Percentiles rank a stretch among this genome's conserved stretches.
Conservation (phyloP, 2,113 vertebrate genomes). For the Coturnix japonica region DNA sequence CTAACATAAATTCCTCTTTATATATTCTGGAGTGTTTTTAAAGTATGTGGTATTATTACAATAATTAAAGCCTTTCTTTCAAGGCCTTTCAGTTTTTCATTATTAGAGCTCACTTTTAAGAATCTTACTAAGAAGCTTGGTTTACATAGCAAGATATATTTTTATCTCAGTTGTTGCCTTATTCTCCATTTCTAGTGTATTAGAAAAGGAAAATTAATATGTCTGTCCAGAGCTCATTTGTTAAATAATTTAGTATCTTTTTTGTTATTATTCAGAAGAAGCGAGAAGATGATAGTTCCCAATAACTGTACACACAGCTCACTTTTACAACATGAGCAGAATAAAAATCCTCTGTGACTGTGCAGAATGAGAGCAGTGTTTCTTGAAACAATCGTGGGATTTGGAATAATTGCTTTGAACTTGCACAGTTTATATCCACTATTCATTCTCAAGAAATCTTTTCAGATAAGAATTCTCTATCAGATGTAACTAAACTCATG, state of each 20-base stretch:
- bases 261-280: background rate
- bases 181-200: conserved; percentile 51
- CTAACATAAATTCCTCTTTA: background rate
- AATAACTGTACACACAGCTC: background rate
- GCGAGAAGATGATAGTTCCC: background rate
- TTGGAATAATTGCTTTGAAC: conserved; percentile 1
- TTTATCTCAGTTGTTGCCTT: conserved; percentile 69
- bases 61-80: conserved; percentile 29
- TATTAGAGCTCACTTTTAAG: conserved; percentile 55
- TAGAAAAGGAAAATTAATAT: conserved; percentile 49
- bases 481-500: conserved; percentile 38
- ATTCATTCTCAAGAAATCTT: conserved; percentile 29
- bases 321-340: background rate
- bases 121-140: background rate
- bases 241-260: conserved; percentile 12
- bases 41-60: conserved; percentile 11
- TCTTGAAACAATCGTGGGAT: background rate
- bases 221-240: conserved; percentile 33
- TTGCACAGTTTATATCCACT: background rate
- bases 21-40: conserved; percentile 10
- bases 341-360: background rate
- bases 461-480: background rate
- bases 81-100: conserved; percentile 36
- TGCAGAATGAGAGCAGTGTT: background rate
- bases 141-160: conserved; percentile 51